These are phyloP conservation scores for Ceratosolen solmsi DNA, from an alignment of 1,140 invertebrate species.

Conservation along the genomic window DNA sequence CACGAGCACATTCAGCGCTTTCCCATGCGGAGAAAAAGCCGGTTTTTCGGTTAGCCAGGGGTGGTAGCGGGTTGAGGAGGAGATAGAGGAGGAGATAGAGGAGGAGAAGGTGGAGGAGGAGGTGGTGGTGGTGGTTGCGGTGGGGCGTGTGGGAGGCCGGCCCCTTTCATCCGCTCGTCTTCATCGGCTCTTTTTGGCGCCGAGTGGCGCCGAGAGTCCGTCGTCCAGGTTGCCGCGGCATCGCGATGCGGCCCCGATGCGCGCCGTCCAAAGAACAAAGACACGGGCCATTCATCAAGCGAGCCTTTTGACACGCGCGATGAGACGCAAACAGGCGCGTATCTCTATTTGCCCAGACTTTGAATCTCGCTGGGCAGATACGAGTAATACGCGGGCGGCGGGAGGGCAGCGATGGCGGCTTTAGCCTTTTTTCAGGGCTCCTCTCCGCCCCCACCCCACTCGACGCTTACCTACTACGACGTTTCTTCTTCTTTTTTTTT, in stretches of 20 bases:
- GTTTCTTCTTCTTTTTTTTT: conserved; percentile 11
- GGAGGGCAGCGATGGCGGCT: background rate
- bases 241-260: conserved; percentile 36
- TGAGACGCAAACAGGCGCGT: conserved; percentile 49
- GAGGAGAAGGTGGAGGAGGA: background rate
- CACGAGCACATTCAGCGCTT: background rate
- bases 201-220: background rate
- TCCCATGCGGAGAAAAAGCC: background rate
- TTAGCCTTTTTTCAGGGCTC: conserved; percentile 16
- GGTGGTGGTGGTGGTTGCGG: no score
- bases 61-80: background rate
- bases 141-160: no score
- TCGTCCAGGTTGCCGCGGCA: conserved; percentile 15
- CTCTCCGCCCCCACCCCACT: no score
- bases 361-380: conserved; percentile 48
- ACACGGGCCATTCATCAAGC: conserved; percentile 30
- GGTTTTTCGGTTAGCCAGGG: background rate
- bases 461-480: no score
- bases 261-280: conserved; percentile 29
- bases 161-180: background rate
- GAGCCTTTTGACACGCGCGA: conserved; percentile 45
- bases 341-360: conserved; percentile 52
- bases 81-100: background rate
- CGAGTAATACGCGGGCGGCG: conserved; percentile 28
- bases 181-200: background rate